These are phyloP conservation scores for Balearica regulorum DNA, from an alignment of 2,797 vertebrate genomes.

Conservation along the genomic window DNA sequence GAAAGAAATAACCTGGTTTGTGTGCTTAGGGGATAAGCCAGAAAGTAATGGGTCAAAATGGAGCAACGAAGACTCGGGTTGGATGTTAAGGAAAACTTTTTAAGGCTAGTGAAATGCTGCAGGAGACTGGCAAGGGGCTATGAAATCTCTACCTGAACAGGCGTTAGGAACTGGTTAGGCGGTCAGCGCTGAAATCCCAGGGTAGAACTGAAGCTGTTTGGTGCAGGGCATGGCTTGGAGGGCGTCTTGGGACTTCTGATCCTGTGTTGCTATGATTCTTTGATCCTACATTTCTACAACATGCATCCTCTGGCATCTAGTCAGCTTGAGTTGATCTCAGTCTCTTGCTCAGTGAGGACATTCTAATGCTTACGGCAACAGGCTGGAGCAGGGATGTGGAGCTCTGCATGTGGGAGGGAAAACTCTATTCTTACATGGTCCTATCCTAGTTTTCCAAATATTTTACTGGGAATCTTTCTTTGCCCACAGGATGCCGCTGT, in stretches of 20 bases:
- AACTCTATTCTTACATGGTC: neutral
- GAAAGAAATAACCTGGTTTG: neutral
- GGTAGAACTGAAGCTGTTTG: neutral
- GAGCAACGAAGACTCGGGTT: neutral
- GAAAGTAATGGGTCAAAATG: neutral
- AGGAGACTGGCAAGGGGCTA: neutral
- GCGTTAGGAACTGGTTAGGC: neutral
- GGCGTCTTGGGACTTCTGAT: neutral
- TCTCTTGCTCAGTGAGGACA: neutral
- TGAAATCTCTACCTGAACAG: neutral
- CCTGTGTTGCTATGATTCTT: neutral
- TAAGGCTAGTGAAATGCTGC: neutral
- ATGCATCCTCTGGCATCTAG: neutral
- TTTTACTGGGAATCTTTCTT: neutral
- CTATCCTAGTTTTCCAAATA: neutral
- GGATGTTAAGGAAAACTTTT: neutral
- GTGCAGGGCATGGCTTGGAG: neutral
- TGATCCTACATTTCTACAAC: neutral
- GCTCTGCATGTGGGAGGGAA: neutral
- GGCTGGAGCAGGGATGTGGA: neutral
- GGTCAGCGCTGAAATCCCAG: neutral
- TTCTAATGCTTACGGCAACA: fast-evolving
- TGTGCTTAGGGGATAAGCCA: neutral
- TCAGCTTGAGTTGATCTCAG: neutral
- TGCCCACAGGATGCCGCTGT: slow-evolving; percentile 54